Percentiles rank a stretch among this genome's conserved stretches.
These are phyloP conservation scores for Agrilus mali DNA, from an alignment of 2,888 invertebrate species.

Conservation along the genomic window DNA sequence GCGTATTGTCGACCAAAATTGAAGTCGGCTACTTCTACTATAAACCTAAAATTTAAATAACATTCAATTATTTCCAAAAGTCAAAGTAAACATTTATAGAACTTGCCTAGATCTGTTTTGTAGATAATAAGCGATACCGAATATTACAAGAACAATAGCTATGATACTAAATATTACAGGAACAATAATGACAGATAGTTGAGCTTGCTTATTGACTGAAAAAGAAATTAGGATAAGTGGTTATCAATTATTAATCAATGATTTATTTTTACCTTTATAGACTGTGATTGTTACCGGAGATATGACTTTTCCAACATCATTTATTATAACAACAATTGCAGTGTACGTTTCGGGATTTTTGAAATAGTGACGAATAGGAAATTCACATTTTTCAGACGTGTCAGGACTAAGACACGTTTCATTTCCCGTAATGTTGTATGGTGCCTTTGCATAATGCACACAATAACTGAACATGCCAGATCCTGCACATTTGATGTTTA, in stretches of 20 bases:
- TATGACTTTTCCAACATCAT: slow-evolving; percentile 58
- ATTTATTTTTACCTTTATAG: slow-evolving; percentile 56
- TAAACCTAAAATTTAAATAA: slow-evolving; percentile 42
- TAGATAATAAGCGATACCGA: slow-evolving; percentile 77
- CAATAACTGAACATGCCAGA: slow-evolving; percentile 64
- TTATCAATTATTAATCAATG: too few species aligned
- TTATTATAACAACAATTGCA: slow-evolving; percentile 64
- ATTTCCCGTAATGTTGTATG: slow-evolving; percentile 61
- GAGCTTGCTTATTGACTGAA: slow-evolving; percentile 64
- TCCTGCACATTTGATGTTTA: slow-evolving; percentile 62
- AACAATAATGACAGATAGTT: slow-evolving; percentile 78
- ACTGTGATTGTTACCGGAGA: slow-evolving; percentile 65
- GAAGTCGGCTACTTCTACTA: slow-evolving; percentile 81
- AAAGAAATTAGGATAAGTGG: slow-evolving; percentile 17
- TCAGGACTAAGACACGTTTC: slow-evolving; percentile 49
- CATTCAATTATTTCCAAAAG: background rate
- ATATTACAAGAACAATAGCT: slow-evolving; percentile 72
- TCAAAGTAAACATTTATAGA: slow-evolving; percentile 1
- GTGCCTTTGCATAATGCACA: slow-evolving; percentile 47
- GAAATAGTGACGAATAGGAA: slow-evolving; percentile 55
- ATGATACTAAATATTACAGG: slow-evolving; percentile 72
- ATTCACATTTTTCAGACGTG: slow-evolving; percentile 40
- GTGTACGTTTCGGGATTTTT: slow-evolving; percentile 58
- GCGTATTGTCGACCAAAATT: slow-evolving; percentile 72
- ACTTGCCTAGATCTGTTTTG: slow-evolving; percentile 64